Evolutionary conservation across 2,797 vertebrate species (phyloP), one percentile per base, ranked within the genome.

Genomic region (Manis pentadactyla): DNA sequence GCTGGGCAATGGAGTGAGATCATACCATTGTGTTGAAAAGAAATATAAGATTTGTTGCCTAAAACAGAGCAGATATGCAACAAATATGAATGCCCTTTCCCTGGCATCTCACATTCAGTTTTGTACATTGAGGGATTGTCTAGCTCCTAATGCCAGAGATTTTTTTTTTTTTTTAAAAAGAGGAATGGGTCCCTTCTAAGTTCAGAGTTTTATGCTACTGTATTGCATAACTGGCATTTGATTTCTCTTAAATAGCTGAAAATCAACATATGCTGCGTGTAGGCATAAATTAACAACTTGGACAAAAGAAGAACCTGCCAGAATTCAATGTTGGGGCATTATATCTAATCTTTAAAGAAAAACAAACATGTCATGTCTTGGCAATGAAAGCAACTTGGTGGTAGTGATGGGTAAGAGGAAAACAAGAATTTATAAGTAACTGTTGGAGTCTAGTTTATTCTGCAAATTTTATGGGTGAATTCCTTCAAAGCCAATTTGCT

Each of bases 381-480:
- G 92, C 68, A 83, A 42, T 51, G 84, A 21, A 1, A 39, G 57
- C 79, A 66, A 46, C 55, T 75, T 96, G 94, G 42, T 94, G 83
- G 90, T 90, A 25, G 87, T 85, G 42, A 15, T 27, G 34, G 64
- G 25, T 46, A 66, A 93, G 75, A 94, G 39, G 81, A 85, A 64
- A 93, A 85, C 14, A 86, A n/a, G 39, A 31, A 31, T 61, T 68
- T 59, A 31, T 94, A 86, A 49, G 37, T 95, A 84, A 95, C 97
- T 97, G 61, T 39, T 93, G 75, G 81, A 79, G 90, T 92, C 95
- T 55, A 71, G 42, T 66, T 55, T 91, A 27, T 90, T 78, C 94
- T 69, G 92, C 86, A 74, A 92, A 91, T 94, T 8, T 8, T 75
- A 57, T 86, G 75, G 84, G 94, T 53, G 97, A 98, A 96, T 97